Percentiles rank a stretch among this genome's conserved stretches.
phyloP scores from a whole-genome alignment of 2,888 invertebrate genomes.

The Drosophila macrospina region DNA sequence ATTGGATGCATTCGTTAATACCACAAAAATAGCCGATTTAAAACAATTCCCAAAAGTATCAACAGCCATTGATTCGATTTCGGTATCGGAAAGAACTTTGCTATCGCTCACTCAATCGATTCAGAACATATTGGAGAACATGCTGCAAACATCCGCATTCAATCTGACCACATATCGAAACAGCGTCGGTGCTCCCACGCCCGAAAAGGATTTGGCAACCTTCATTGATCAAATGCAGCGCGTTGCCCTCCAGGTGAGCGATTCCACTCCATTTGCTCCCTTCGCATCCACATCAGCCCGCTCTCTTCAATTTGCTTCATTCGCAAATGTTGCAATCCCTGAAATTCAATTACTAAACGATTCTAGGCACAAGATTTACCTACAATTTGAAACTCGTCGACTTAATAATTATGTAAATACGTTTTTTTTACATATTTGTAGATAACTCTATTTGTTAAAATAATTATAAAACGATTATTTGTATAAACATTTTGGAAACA shows the following conservation, averaged over 20 bases:
- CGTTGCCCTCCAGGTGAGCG: conserved; percentile 84
- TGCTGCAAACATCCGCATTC: conserved; percentile 84
- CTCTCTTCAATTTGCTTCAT: neutral
- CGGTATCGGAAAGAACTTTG: conserved; percentile 83
- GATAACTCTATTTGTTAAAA: too few species aligned
- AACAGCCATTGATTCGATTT: conserved; percentile 83
- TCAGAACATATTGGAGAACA: conserved; percentile 84
- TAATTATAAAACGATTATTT: too few species aligned
- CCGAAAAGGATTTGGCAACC: conserved; percentile 85
- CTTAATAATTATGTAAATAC: too few species aligned
- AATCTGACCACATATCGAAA: conserved; percentile 84
- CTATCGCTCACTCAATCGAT: conserved; percentile 84
- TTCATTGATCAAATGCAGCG: conserved; percentile 86
- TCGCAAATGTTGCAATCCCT: too few species aligned
- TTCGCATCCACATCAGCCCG: neutral
- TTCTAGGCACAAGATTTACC: too few species aligned
- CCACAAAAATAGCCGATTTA: conserved; percentile 87
- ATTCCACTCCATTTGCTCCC: neutral
- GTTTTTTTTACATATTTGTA: too few species aligned
- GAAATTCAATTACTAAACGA: too few species aligned
- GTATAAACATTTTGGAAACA: too few species aligned
- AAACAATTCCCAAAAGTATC: conserved; percentile 85
- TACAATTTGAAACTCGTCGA: too few species aligned
- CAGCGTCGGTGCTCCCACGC: conserved; percentile 84
- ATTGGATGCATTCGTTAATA: conserved; percentile 89